These are phyloP conservation scores for Ptychochromis oligacanthus DNA, from an alignment of 2,113 vertebrate genomes.

Conservation along the genomic window DNA sequence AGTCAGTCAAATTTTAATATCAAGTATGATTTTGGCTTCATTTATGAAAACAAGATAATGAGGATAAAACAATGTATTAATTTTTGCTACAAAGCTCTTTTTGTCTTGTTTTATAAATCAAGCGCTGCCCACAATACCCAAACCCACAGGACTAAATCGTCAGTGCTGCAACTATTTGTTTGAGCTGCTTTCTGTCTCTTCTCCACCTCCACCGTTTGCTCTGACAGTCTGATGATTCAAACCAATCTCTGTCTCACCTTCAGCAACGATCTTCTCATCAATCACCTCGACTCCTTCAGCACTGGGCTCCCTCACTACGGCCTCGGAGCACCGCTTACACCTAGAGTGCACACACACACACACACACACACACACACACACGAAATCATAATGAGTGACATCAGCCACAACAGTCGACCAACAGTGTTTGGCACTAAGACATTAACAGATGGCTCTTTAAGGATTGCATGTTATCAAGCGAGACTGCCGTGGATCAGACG, in stretches of 20 bases:
- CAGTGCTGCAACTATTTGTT: background rate
- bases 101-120: background rate
- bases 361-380: background rate
- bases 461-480: no score
- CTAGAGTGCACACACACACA: slow-evolving; percentile 47
- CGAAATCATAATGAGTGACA: no score
- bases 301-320: slow-evolving; percentile 43
- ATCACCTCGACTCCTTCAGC: slow-evolving; percentile 28
- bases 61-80: background rate
- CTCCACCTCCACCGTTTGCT: background rate
- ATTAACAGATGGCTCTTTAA: no score
- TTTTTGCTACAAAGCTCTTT: background rate
- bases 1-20: background rate
- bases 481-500: background rate
- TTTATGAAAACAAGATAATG: background rate
- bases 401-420: no score
- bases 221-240: background rate
- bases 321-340: slow-evolving; percentile 72
- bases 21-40: background rate
- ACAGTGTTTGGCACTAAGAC: no score
- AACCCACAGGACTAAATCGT: background rate
- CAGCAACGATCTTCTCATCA: slow-evolving; percentile 66
- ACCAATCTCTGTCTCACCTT: slow-evolving; percentile 58
- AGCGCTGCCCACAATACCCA: background rate
- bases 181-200: background rate